Conservation (phyloP, 2,797 vertebrate genomes). For the Sitta carolinensis region DNA sequence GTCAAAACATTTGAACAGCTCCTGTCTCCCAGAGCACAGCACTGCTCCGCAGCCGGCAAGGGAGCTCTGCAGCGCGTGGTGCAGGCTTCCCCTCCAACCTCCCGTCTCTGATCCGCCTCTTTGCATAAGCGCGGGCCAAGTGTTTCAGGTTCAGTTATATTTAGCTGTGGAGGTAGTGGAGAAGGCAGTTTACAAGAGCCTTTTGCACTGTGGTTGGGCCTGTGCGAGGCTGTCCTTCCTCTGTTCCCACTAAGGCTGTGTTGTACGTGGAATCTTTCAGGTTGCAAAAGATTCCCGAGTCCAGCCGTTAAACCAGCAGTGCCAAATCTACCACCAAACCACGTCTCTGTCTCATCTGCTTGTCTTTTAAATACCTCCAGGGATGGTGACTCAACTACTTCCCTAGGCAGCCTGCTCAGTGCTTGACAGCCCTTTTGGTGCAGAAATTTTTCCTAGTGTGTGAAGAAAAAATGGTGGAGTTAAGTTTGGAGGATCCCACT, state of each 20-base stretch:
- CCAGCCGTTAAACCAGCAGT: background rate
- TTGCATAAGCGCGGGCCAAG: background rate
- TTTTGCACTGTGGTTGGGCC: background rate
- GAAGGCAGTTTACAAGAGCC: background rate
- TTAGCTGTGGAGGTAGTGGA: background rate
- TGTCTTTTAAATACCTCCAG: background rate
- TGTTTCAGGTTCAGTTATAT: background rate
- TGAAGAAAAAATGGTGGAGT: background rate
- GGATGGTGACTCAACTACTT: background rate
- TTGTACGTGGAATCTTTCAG: background rate
- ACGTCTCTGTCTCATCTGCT: background rate
- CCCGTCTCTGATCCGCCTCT: background rate
- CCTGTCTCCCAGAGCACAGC: constrained; percentile 4
- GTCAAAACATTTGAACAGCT: constrained; percentile 67
- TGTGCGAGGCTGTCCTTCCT: background rate
- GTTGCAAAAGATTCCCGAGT: background rate
- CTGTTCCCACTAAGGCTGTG: background rate
- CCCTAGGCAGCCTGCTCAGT: background rate
- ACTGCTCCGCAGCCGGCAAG: background rate
- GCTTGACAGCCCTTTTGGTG: background rate
- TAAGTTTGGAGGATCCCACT: background rate
- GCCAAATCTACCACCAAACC: background rate
- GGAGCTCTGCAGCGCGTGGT: background rate
- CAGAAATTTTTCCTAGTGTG: background rate
- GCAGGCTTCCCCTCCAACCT: background rate